phyloP scores from a whole-genome alignment of 2,888 invertebrate genomes.

The Drosophila birchii region DNA sequence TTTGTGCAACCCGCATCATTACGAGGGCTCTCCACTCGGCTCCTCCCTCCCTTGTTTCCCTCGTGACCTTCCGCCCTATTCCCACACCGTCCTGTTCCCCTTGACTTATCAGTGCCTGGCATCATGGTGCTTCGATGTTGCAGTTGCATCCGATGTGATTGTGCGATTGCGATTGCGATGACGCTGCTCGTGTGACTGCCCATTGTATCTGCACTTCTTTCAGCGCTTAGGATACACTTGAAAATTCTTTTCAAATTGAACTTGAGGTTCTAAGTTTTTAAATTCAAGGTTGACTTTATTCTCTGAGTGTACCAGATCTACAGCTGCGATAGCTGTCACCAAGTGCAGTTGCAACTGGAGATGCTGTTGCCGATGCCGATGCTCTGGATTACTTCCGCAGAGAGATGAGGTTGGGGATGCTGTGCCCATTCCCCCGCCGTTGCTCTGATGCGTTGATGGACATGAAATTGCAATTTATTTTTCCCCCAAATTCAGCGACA shows the following conservation, averaged over 20 bases:
- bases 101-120: conserved; percentile 51
- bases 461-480: conserved; percentile 81
- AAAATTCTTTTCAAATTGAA: not conserved
- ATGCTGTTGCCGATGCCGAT: conserved; percentile 8
- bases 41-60: not conserved
- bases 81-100: not conserved
- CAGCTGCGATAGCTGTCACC: conserved; percentile 54
- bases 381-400: conserved; percentile 21
- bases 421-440: not conserved
- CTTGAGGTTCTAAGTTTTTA: too few species aligned
- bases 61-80: not conserved
- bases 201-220: conserved; percentile 48
- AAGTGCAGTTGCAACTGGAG: conserved; percentile 34
- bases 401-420: not conserved
- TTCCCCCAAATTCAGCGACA: conserved; percentile 67
- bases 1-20: conserved; percentile 59
- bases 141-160: conserved; percentile 38
- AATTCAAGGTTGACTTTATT: not conserved
- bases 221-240: conserved; percentile 18
- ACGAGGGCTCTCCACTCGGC: conserved; percentile 8
- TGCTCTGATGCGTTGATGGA: conserved; percentile 61
- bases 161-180: conserved; percentile 43
- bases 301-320: conserved; percentile 48
- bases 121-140: conserved; percentile 38
- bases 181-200: conserved; percentile 49